Evolutionary conservation across 2,888 invertebrate species (phyloP), one percentile per base, ranked within the genome.

Genomic region (Hololepta plana): DNA sequence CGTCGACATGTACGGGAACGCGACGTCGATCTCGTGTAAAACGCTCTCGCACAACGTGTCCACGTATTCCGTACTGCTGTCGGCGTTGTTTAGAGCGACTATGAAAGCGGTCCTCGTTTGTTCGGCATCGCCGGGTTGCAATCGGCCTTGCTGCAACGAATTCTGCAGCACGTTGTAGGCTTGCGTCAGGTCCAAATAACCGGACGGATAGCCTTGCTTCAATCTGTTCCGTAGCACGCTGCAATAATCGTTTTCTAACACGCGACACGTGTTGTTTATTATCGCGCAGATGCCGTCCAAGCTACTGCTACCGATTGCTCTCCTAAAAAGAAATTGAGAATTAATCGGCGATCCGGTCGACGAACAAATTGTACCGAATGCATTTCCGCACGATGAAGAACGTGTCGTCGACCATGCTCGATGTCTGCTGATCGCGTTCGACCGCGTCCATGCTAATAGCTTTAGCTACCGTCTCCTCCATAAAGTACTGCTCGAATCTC

Each of bases 311-410:
- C 81, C 76, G 37, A 91, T 62, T n/a, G 88, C 77, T 35, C 96
- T 74, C 37, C 90, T 84, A 48, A 17, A 45, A 43, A 29, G 20
- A 30, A 24, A 34, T 24, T 12, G 5, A 17, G 14, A 4, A 14
- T 27, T 10, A 16, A 11, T 10, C 11, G 12, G 24, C 7, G 20
- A 19, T 8, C 9, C 22, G 6, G 8, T 22, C 17, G 22, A 22
- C 6, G 8, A 28, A 11, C 11, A 22, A 27, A 56, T 36, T 35
- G n/a, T 47, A 73, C 82, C 80, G 67, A 26, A 95, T 80, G 42
- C 91, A 88, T 58, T 96, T 96, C 43, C 90, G 76, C 3, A 95
- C 72, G 37, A 98, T 90, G 51, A 88, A 98, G 57, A 96, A 96
- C 1, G 93, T 81, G 54, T 98, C 96, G 51, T 98, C 98, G 0